Evolutionary conservation across 2,888 invertebrate genomes (phyloP).

Genomic region (Pristionchus entomophagus): DNA sequence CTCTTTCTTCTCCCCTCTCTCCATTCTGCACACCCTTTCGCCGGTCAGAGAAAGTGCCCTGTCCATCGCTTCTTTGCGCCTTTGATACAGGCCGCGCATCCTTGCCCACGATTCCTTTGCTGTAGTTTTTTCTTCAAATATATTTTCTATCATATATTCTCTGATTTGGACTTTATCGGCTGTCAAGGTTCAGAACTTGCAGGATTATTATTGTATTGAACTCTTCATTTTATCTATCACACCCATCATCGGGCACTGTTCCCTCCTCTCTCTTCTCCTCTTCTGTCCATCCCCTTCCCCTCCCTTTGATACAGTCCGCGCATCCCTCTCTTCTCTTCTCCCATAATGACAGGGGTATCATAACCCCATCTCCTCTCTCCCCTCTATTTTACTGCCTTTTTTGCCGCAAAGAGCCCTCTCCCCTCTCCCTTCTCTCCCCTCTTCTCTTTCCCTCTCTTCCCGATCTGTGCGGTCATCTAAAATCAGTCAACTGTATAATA

Average conservation of each 20-base stretch:
- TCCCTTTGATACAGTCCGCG: constrained; percentile 30
- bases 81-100: too few relatives aligned
- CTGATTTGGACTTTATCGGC: too few relatives aligned
- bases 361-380: constrained; percentile 9
- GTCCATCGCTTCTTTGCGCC: too few relatives aligned
- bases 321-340: not conserved
- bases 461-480: constrained; percentile 12
- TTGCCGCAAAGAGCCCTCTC: constrained; percentile 26
- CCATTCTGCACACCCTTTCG: not conserved
- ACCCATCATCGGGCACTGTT: too few relatives aligned
- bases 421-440: not conserved
- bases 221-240: too few relatives aligned
- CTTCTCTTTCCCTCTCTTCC: not conserved
- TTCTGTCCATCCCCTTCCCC: not conserved
- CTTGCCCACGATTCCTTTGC: too few relatives aligned
- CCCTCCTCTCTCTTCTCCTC: not conserved
- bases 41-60: too few relatives aligned
- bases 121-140: too few relatives aligned
- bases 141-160: too few relatives aligned
- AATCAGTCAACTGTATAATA: constrained; percentile 25
- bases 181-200: too few relatives aligned
- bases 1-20: not conserved
- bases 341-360: constrained; percentile 40
- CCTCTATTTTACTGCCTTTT: not conserved
- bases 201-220: too few relatives aligned